phyloP scores from a whole-genome alignment of 2,888 invertebrate genomes.

The Phaedon cochleariae region DNA sequence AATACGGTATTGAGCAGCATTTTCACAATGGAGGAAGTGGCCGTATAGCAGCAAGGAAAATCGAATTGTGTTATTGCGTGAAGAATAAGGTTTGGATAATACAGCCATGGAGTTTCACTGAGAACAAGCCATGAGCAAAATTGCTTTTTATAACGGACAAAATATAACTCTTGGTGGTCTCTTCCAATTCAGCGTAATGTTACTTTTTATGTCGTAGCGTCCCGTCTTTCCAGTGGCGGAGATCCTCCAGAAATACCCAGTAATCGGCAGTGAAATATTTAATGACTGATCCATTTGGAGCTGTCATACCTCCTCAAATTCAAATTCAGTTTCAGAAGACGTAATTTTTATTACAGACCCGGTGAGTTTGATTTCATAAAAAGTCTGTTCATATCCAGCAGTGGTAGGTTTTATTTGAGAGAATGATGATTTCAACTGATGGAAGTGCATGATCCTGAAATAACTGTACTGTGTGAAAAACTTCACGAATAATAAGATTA shows the following conservation, averaged over 20 bases:
- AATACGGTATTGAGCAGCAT: not conserved
- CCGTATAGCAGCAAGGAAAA: not conserved
- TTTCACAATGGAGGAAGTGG: not conserved
- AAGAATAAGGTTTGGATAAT: not conserved
- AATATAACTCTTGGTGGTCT: slow-evolving; percentile 43
- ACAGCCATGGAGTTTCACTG: slow-evolving; percentile 23
- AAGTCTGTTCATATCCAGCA: too few species aligned
- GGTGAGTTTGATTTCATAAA: too few species aligned
- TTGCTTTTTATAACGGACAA: slow-evolving; percentile 41
- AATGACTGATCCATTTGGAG: too few species aligned
- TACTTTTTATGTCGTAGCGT: slow-evolving; percentile 38
- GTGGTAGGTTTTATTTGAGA: too few species aligned
- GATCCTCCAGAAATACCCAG: not conserved
- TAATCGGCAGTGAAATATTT: too few species aligned
- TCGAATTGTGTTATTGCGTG: slow-evolving; percentile 9
- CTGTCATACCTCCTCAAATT: too few species aligned
- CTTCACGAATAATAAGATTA: too few species aligned
- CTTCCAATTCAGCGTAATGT: slow-evolving; percentile 25
- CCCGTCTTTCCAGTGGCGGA: not conserved
- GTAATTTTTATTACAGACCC: too few species aligned
- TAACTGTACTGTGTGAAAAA: too few species aligned
- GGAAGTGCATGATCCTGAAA: too few species aligned
- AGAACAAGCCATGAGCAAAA: slow-evolving; percentile 40
- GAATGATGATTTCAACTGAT: too few species aligned
- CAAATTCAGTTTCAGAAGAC: too few species aligned